A percentile compares a stretch with the other conserved stretches of the same genome.
Conservation (phyloP, 1,140 invertebrate species). For the Neodiprion fabricii region DNA sequence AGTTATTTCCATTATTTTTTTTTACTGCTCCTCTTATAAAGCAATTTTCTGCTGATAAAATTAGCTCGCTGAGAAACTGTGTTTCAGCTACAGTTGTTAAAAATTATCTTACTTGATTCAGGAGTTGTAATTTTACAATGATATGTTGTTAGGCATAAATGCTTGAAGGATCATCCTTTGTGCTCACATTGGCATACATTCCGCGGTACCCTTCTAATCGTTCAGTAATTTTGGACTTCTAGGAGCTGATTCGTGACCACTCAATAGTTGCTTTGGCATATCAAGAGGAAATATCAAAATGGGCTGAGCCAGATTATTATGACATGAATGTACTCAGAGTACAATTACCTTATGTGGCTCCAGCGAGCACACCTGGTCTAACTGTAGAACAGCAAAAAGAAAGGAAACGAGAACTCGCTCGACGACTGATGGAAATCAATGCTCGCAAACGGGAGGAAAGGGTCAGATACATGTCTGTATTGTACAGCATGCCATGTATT, state of each 20-base stretch:
- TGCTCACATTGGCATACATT: too few species aligned
- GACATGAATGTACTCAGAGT: conserved; percentile 83
- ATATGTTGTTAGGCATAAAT: too few species aligned
- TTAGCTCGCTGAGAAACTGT: too few species aligned
- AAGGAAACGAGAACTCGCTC: conserved; percentile 81
- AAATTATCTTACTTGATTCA: too few species aligned
- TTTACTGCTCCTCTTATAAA: too few species aligned
- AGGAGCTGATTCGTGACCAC: conserved; percentile 85
- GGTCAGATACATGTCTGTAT: conserved; percentile 42
- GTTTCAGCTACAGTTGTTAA: too few species aligned
- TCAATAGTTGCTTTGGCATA: conserved; percentile 82
- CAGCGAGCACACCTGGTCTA: conserved; percentile 62
- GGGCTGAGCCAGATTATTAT: conserved; percentile 84
- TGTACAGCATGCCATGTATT: too few species aligned
- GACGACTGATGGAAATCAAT: conserved; percentile 83
- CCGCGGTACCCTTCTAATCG: neutral
- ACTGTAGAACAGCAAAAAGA: conserved; percentile 85
- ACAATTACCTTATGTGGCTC: conserved; percentile 80
- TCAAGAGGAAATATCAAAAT: conserved; percentile 77
- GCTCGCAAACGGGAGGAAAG: conserved; percentile 84
- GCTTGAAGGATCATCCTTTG: too few species aligned
- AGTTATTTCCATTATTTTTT: too few species aligned
- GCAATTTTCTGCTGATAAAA: too few species aligned
- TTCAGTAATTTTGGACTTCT: conserved; percentile 17
- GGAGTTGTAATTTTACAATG: too few species aligned